Evolutionary conservation across 2,888 invertebrate genomes (phyloP).

Genomic region (Drosophila kambysellisi): DNA sequence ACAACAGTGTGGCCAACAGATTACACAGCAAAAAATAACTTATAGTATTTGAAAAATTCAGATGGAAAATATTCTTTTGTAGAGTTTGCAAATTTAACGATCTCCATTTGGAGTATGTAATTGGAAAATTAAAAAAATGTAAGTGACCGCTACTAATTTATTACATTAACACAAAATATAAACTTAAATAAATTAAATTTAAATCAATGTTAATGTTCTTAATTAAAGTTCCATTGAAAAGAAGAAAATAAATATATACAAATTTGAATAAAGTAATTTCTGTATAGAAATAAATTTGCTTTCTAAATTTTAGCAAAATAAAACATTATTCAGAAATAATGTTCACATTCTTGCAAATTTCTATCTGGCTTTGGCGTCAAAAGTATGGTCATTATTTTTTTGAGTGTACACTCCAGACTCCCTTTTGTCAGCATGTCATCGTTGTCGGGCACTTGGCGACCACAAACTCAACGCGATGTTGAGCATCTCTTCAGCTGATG

Average conservation of each 20-base stretch:
- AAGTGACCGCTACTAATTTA: not conserved
- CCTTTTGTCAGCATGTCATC: conserved; percentile 55
- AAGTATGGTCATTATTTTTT: not conserved
- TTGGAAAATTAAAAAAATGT: not conserved
- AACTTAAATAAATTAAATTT: not conserved
- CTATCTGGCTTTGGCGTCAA: not conserved
- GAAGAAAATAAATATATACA: too few species aligned
- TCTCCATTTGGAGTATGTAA: not conserved
- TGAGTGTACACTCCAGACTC: conserved; percentile 23
- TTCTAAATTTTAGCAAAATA: not conserved
- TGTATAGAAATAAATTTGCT: not conserved
- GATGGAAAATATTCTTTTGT: not conserved
- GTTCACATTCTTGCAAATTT: not conserved
- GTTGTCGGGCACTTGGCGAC: conserved; percentile 49
- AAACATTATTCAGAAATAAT: not conserved
- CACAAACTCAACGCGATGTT: conserved; percentile 42
- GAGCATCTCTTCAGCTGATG: conserved; percentile 39
- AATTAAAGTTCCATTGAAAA: not conserved
- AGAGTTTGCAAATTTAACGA: not conserved
- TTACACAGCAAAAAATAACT: not conserved
- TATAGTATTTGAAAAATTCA: not conserved
- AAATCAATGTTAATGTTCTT: too few species aligned
- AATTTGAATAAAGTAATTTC: not conserved
- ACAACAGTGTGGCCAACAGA: conserved; percentile 34
- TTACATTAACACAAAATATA: not conserved